phyloP scores from a whole-genome alignment of 2,797 vertebrate genomes.

The Enteromius unitaeniatus region DNA sequence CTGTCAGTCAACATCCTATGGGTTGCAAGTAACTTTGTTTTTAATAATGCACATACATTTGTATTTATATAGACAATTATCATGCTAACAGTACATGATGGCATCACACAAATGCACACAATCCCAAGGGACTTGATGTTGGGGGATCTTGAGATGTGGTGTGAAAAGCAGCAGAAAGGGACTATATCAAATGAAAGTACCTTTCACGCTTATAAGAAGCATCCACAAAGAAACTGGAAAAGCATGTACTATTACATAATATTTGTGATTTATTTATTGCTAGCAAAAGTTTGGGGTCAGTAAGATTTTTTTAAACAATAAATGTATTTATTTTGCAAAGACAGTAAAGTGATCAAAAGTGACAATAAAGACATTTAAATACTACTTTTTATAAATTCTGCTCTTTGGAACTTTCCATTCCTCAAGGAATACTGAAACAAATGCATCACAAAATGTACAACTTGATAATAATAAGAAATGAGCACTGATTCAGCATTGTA shows the following conservation, averaged over 20 bases:
- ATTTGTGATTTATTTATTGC: constrained; percentile 16
- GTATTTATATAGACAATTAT: constrained; percentile 1
- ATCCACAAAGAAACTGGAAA: constrained; percentile 15
- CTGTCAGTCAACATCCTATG: background rate
- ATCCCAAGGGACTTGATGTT: constrained; percentile 4
- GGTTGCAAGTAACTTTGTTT: background rate
- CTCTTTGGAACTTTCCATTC: background rate
- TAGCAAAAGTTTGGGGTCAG: background rate
- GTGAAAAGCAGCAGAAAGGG: constrained; percentile 19
- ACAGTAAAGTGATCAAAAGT: background rate
- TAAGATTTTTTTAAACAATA: background rate
- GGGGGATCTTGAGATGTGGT: constrained; percentile 29
- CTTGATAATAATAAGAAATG: background rate
- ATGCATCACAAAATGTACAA: background rate
- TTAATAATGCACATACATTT: background rate
- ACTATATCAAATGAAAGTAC: constrained; percentile 17
- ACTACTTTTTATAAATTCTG: background rate
- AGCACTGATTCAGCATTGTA: too few species aligned
- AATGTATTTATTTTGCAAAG: background rate
- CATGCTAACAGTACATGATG: background rate
- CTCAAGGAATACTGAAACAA: background rate
- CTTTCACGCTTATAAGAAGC: constrained; percentile 20
- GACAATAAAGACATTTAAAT: background rate
- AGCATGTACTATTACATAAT: background rate
- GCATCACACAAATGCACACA: background rate